Evolutionary conservation across 92 coral and sea anemone species (phyloP), one percentile per base, ranked within the genome.

Genomic region (Palythoa grandis): DNA sequence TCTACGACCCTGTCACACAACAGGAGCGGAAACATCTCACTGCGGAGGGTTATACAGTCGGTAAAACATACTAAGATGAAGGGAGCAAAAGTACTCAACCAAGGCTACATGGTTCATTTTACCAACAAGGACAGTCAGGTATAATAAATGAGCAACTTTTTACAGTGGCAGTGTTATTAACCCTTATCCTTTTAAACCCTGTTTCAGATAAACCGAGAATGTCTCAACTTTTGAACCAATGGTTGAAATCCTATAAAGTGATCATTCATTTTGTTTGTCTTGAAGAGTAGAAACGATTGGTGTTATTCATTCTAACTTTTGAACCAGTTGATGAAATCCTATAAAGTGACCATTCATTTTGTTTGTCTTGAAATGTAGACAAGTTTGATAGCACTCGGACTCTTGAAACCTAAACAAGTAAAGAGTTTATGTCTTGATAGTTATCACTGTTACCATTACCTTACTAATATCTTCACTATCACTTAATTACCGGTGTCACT

Each of bases 81-180:
- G 92, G 97, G 95, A 1, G 93, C 99, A 23, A 97, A 97, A 82
- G 96, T 97, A 57, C 90, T 97, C 52, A 97, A 97, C 54, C 99
- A 97, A 87, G 99, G 99, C 16, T 97, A 98, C 94, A 95, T 97
- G 99, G 99, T 97, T 20, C 99, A 97, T 79, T 97, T 93, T 65
- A 93, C 99, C 7, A 94, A 89, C 92, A 97, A 97, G 83, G 99
- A 97, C 53, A 95, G 91, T 82, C 93, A 92, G 92, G 99, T 97
- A 84, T 29, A 43, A 76, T 69, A 48, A 20, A 17, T 52, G 2
- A 22, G 29, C 35, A 47, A 25, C 25, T 2, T 5, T 43, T 63
- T 17, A 74, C 19, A 2, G 1, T 0, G 25, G n/a, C 47, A 37
- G 17, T 69, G 40, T 24, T 25, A 23, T 69, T 25, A 66, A 7